Base-by-base conservation (phyloP, 2,888 invertebrate species). In the Aphidoletes aphidimyza region DNA sequence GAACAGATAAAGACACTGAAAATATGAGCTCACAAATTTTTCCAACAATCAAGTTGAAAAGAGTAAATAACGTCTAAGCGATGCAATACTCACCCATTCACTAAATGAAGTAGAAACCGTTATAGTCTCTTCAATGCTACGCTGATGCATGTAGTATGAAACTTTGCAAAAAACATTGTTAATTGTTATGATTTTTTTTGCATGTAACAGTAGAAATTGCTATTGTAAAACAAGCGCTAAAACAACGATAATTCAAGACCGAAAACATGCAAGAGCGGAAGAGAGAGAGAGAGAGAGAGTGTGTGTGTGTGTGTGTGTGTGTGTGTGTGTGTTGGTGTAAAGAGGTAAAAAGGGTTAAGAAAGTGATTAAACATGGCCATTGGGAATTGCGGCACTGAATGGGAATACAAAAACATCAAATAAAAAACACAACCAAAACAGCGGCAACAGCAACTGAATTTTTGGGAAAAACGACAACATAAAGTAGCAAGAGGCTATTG, bases 261-360 rank as follows among this genome's bases (percentile, higher is more conserved):
- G 42, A 14, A 42, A 42, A 42, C 6, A 14, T 42, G 42, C 6
- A 14, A 14, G 14, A 54, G 26, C 22, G 5, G 26, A 54, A 2
- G 22, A 54, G 5, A 54, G 26, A 26, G 54, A 11, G 26, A 11
- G 8, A 9, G 5, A n/a, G 22, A 26, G 54, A 11, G 26, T 49
- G 42, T 42, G 14, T 42, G 14, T 14, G 14, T 42, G 42, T 42
- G 42, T 42, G 14, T n/a, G n/a, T n/a, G n/a, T n/a, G n/a, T n/a
- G 49, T 49, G n/a, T 49, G n/a, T 19, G 17, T 49, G 49, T 49
- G 49, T 49, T 3, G 11, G 17, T 17, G 17, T 49, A 19, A 49
- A 54, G 54, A 54, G 54, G 26, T 54, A 54, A 54, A 54, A 78
- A 36, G 78, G 78, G 78, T 78, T 78, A 78, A 78, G 78, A 78